A percentile compares a stretch with the other conserved stretches of the same genome.
Conservation (phyloP, 2,888 invertebrate species). For the Chrysolina americana region DNA sequence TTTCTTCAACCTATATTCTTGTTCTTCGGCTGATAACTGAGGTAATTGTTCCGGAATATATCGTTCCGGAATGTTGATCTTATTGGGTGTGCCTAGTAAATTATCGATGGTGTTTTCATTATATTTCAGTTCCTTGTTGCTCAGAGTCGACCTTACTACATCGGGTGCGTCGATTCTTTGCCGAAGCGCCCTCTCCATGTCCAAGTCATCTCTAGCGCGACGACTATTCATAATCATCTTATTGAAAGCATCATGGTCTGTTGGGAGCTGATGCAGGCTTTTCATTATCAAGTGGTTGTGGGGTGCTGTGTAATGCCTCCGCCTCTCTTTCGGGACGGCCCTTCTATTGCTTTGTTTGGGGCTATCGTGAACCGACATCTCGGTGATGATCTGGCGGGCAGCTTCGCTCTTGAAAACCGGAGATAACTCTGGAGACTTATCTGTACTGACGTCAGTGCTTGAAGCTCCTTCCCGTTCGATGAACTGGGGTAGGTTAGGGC, state of each 20-base stretch:
- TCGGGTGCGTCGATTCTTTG: conserved; percentile 86
- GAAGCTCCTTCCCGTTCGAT: conserved; percentile 52
- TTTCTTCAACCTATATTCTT: conserved; percentile 86
- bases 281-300: conserved; percentile 70
- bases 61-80: conserved; percentile 92
- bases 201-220: conserved; percentile 86
- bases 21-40: conserved; percentile 88
- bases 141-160: conserved; percentile 87
- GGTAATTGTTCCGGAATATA: conserved; percentile 94
- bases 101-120: conserved; percentile 89
- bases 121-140: conserved; percentile 76
- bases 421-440: conserved; percentile 76
- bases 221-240: conserved; percentile 65
- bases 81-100: conserved; percentile 88
- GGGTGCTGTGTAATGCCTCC: conserved; percentile 90
- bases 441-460: conserved; percentile 56
- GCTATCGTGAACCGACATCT: conserved; percentile 74
- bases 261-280: conserved; percentile 64
- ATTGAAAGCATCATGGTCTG: conserved; percentile 61
- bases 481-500: conserved; percentile 60
- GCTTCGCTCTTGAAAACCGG: conserved; percentile 91
- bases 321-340: conserved; percentile 85
- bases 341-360: conserved; percentile 71
- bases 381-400: conserved; percentile 88
- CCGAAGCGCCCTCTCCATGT: conserved; percentile 88